Evolutionary conservation across 2,113 vertebrate species (phyloP), one percentile per base, ranked within the genome.

Genomic region (Diadophis punctatus): DNA sequence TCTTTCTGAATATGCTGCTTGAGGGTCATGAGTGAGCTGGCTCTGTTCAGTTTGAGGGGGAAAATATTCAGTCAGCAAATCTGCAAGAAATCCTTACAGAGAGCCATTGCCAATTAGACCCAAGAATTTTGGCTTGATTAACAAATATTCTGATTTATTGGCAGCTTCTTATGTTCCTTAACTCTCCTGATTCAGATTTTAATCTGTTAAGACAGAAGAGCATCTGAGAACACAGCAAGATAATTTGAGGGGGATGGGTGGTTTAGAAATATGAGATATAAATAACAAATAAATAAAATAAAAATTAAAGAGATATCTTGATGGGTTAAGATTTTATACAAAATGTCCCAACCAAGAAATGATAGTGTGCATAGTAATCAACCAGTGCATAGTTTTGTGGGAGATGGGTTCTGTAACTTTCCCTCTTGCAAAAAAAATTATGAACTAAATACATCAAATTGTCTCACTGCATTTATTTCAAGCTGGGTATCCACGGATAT

Each of bases 401-500:
- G 86, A 46, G 46, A 87, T 25, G 12, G 8, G 90, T 16, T n/a
- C 43, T 87, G 22, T 48, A 58, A 85, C 49, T 74, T 53, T 51
- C 51, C 10, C 5, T 92, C 0, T 90, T 10, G 3, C 1, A 8
- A 20, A 90, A 85, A n/a, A 55, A 90, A 9, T 9, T 91, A 48
- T 55, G 56, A 39, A 48, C 49, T 27, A 87, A 85, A 1, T 80
- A 43, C 10, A 4, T 27, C 49, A 96, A 43, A 96, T 22, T 7
- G 10, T 60, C 90, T 14, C 58, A 4, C 4, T 34, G 0, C 30
- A 12, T 95, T 55, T 93, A 94, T 90, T 94, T 84, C 53, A 96
- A 99, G 99, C 98, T 99, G 12, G 99, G 99, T 89, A 97, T 99
- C 93, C 99, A 99, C 46, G 99, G 99, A 90, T 99, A 99, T 0